These are phyloP conservation scores for Pelosia muscerda DNA, from an alignment of 2,888 invertebrate species.

Conservation along the genomic window DNA sequence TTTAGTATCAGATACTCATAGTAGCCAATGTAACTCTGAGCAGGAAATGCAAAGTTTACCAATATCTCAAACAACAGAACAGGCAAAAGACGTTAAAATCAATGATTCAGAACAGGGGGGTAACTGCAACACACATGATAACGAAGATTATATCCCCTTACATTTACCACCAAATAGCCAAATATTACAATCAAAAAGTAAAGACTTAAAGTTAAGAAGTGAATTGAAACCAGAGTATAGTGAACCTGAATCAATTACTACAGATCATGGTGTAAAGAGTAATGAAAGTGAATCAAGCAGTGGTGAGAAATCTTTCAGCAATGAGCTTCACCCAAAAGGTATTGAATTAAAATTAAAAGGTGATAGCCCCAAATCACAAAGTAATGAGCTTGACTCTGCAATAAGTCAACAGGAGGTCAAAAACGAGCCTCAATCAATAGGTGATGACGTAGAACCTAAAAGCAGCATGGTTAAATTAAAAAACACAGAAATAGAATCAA, in stretches of 20 bases:
- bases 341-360: conserved; percentile 6
- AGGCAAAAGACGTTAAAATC: conserved; percentile 15
- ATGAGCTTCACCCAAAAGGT: neutral
- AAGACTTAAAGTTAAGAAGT: neutral
- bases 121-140: conserved; percentile 23
- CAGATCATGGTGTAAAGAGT: conserved; percentile 10
- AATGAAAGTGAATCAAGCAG: conserved; percentile 7
- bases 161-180: conserved; percentile 16
- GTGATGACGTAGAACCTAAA: neutral
- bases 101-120: conserved; percentile 31
- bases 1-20: conserved; percentile 28
- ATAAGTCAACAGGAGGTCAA: neutral
- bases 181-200: conserved; percentile 13
- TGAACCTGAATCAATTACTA: neutral
- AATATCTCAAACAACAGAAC: conserved; percentile 13
- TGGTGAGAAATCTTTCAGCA: neutral
- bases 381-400: neutral
- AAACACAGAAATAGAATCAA: conserved; percentile 9
- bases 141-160: conserved; percentile 26
- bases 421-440: conserved; percentile 3
- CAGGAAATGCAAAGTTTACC: conserved; percentile 31
- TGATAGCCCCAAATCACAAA: neutral
- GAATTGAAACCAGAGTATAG: neutral
- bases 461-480: neutral
- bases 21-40: conserved; percentile 33